A percentile compares a stretch with the other conserved stretches of the same genome.
Evolutionary conservation across 2,888 invertebrate genomes (phyloP).

Genomic region (Rotaria socialis): DNA sequence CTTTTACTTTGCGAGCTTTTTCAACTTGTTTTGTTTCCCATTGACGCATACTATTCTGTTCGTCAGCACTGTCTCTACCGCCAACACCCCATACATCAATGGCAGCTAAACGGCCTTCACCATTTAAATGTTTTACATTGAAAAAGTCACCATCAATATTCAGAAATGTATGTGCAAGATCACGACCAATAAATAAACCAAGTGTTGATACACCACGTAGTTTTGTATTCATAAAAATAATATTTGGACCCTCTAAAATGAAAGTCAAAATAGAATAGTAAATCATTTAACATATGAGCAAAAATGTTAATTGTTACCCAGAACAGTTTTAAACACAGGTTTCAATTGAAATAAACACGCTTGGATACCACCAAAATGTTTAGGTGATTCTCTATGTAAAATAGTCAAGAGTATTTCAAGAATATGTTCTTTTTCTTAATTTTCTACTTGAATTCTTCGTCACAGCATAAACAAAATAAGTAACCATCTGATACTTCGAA

Average conservation of each 20-base stretch:
- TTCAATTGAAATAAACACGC: not conserved
- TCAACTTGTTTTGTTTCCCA: not conserved
- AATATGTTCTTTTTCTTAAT: not conserved
- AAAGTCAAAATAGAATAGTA: not conserved
- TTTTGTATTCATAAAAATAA: conserved; percentile 36
- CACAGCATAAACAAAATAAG: conserved; percentile 30
- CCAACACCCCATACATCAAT: conserved; percentile 28
- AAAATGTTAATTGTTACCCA: not conserved
- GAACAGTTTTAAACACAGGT: not conserved
- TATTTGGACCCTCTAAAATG: not conserved
- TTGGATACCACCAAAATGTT: conserved; percentile 28
- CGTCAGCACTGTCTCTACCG: not conserved
- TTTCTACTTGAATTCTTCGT: conserved; percentile 20
- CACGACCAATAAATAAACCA: conserved; percentile 19
- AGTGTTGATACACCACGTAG: not conserved
- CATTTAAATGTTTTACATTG: conserved; percentile 13
- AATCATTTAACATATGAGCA: too few relatives aligned
- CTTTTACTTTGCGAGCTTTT: not conserved
- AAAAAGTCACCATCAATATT: conserved; percentile 25
- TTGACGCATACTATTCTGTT: conserved; percentile 29
- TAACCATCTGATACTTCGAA: conserved; percentile 26
- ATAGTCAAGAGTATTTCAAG: too few relatives aligned
- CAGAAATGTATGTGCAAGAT: not conserved
- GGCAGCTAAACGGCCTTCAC: conserved; percentile 2
- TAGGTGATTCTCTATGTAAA: not conserved